These are phyloP conservation scores for Ptyas mucosa DNA, from an alignment of 2,113 vertebrate genomes.

Conservation along the genomic window DNA sequence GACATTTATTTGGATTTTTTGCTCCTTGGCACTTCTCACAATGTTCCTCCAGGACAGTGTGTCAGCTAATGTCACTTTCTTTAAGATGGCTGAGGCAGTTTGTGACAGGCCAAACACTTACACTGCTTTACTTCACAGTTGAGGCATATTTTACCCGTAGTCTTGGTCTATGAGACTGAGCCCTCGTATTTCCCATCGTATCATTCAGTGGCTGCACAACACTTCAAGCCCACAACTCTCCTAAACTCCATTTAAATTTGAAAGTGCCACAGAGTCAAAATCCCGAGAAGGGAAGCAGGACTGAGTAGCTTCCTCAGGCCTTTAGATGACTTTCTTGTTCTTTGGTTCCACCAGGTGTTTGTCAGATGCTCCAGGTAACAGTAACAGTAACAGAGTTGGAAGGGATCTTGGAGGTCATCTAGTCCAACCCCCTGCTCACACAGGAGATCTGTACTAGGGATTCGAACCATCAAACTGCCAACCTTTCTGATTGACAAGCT, in stretches of 20 bases:
- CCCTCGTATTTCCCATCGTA: neutral
- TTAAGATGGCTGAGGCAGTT: neutral
- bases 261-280: neutral
- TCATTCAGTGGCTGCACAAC: neutral
- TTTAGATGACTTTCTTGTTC: neutral
- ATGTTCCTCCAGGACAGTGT: neutral
- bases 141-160: neutral
- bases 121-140: neutral
- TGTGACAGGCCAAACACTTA: neutral
- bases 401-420: no score
- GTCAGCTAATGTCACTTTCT: slow-evolving; percentile 7
- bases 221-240: neutral
- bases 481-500: no score
- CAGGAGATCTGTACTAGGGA: no score
- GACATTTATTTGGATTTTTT: neutral
- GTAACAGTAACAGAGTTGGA: neutral
- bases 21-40: slow-evolving; percentile 14
- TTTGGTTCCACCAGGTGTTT: neutral
- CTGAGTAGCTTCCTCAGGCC: neutral
- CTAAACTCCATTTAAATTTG: neutral
- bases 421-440: no score
- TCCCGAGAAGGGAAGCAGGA: neutral
- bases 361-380: neutral
- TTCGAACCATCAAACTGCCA: no score
- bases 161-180: neutral